Conservation (phyloP, 2,797 vertebrate species). For the Hypotaenidia philippensis region DNA sequence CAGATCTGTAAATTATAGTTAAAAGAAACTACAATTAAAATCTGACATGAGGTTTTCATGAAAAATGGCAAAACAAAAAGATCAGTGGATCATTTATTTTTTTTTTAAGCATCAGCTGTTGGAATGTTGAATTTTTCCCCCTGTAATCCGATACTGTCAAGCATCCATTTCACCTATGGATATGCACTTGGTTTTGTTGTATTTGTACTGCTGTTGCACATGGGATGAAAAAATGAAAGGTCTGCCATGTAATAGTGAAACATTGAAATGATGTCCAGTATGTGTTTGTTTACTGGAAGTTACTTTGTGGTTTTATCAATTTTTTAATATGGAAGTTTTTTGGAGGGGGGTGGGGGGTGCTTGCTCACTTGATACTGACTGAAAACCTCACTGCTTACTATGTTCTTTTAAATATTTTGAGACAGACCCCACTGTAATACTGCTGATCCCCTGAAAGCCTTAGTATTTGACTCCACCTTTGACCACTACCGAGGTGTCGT, state of each 20-base stretch:
- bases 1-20: not conserved
- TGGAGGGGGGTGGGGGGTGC: not conserved
- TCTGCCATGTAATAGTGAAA: not conserved
- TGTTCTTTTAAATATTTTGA: not conserved
- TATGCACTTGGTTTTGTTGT: not conserved
- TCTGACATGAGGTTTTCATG: not conserved
- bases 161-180: not conserved
- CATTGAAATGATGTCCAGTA: not conserved
- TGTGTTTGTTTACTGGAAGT: not conserved
- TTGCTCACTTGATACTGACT: not conserved
- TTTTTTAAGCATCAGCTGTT: not conserved
- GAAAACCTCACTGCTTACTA: not conserved
- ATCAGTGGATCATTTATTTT: not conserved
- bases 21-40: not conserved
- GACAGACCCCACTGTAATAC: constrained; percentile 83
- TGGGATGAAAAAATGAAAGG: not conserved
- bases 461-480: constrained; percentile 96
- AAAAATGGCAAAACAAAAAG: not conserved
- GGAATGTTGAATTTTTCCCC: not conserved
- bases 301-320: not conserved
- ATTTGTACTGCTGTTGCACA: not conserved
- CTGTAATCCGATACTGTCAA: not conserved
- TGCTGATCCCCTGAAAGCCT: constrained; percentile 88
- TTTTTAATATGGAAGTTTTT: not conserved
- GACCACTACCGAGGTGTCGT: constrained; percentile 95